Evolutionary conservation across 1,140 invertebrate genomes (phyloP).

Genomic region (Theocolax elegans): DNA sequence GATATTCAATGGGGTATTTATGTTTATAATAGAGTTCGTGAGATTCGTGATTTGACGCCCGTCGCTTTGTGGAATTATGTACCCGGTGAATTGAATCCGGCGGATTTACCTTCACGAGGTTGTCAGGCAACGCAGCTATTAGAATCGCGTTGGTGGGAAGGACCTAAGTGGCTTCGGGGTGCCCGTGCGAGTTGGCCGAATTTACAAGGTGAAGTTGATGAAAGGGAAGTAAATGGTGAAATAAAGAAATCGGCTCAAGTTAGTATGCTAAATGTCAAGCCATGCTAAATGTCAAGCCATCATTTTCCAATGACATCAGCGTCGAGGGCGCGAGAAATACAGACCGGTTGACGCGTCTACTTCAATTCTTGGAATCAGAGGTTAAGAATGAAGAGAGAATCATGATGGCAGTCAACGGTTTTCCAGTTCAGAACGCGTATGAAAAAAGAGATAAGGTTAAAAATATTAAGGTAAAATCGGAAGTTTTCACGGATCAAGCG

Average conservation of each 20-base stretch:
- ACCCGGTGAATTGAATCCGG: slow-evolving; percentile 44
- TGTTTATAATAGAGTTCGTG: slow-evolving; percentile 30
- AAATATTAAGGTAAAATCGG: too few species aligned
- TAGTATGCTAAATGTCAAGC: not conserved
- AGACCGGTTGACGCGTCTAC: too few species aligned
- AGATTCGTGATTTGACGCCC: slow-evolving; percentile 28
- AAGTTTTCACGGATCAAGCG: too few species aligned
- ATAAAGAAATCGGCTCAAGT: slow-evolving; percentile 33
- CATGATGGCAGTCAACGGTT: too few species aligned
- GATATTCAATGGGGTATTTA: slow-evolving; percentile 32
- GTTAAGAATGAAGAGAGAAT: too few species aligned
- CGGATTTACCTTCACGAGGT: slow-evolving; percentile 51
- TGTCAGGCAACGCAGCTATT: slow-evolving; percentile 45
- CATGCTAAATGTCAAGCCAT: too few species aligned
- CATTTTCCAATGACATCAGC: too few species aligned
- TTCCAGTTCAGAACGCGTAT: too few species aligned
- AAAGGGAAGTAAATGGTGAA: slow-evolving; percentile 41
- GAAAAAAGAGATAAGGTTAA: too few species aligned
- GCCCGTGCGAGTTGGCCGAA: slow-evolving; percentile 45
- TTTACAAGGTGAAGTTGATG: slow-evolving; percentile 5
- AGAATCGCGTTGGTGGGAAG: slow-evolving; percentile 52
- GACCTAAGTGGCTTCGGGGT: slow-evolving; percentile 51
- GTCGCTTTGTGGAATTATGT: slow-evolving; percentile 40
- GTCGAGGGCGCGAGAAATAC: too few species aligned
- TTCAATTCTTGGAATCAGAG: too few species aligned